Percentiles rank a stretch among this genome's conserved stretches.
phyloP scores from a whole-genome alignment of 2,888 invertebrate genomes.

The Hypena proboscidalis region DNA sequence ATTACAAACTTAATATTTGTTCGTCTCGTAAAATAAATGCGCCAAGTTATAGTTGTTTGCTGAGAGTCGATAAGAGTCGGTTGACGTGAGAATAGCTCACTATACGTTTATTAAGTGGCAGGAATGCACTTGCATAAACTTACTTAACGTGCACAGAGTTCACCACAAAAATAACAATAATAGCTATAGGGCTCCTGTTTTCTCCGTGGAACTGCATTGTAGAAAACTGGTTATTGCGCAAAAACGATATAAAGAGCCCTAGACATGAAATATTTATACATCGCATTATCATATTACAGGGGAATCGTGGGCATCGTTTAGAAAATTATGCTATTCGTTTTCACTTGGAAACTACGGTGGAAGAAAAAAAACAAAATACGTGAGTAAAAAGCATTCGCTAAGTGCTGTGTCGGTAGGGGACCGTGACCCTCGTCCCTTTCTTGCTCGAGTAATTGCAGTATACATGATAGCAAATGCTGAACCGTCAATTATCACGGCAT shows the following conservation, averaged over 20 bases:
- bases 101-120: constrained; percentile 16
- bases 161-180: constrained; percentile 62
- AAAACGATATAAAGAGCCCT: constrained; percentile 76
- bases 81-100: constrained; percentile 16
- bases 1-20: background rate
- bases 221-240: constrained; percentile 73
- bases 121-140: constrained; percentile 29
- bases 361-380: constrained; percentile 48
- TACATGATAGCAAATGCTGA: constrained; percentile 28
- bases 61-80: constrained; percentile 15
- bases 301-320: constrained; percentile 80
- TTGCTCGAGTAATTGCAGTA: constrained; percentile 45
- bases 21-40: background rate
- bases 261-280: constrained; percentile 82
- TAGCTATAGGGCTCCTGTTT: constrained; percentile 60
- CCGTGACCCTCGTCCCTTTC: constrained; percentile 49
- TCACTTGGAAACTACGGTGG: constrained; percentile 68
- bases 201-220: constrained; percentile 65
- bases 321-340: constrained; percentile 82
- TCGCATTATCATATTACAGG: constrained; percentile 84
- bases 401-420: constrained; percentile 40
- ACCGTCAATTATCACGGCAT: constrained; percentile 26
- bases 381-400: constrained; percentile 36
- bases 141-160: constrained; percentile 37
- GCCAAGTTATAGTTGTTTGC: constrained; percentile 7